A percentile compares a stretch with the other conserved stretches of the same genome.
phyloP scores from a whole-genome alignment of 2,797 vertebrate genomes.

The Sebastes cheni region DNA sequence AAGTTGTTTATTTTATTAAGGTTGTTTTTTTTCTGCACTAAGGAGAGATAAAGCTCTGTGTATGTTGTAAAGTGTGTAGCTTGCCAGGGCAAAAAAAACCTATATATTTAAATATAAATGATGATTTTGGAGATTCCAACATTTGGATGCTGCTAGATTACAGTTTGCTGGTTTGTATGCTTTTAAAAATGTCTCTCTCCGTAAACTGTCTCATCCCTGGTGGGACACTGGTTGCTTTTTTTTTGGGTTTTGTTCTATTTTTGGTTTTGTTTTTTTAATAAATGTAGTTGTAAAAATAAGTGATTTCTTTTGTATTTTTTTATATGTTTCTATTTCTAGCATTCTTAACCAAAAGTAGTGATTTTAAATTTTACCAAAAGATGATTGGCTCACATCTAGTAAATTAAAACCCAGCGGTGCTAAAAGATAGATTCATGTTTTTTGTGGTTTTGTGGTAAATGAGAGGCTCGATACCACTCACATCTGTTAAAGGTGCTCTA shows the following conservation, averaged over 20 bases:
- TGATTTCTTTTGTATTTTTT: not conserved
- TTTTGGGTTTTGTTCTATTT: constrained; percentile 50
- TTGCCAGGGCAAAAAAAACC: constrained; percentile 80
- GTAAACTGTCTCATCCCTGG: constrained; percentile 89
- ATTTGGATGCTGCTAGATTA: constrained; percentile 95
- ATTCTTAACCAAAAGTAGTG: not conserved
- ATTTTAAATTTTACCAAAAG: not conserved
- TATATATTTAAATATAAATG: constrained; percentile 82
- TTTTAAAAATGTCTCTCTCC: constrained; percentile 88
- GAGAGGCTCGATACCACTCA: not conserved
- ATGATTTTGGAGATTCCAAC: constrained; percentile 88
- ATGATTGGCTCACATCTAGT: not conserved
- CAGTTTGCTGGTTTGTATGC: constrained; percentile 91
- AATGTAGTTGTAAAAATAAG: constrained; percentile 83
- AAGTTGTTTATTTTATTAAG: constrained; percentile 89
- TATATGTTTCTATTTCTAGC: not conserved
- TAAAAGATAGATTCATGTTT: not conserved
- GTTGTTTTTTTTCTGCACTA: constrained; percentile 84
- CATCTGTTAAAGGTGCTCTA: not conserved
- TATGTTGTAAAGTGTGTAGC: constrained; percentile 85
- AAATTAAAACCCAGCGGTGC: not conserved
- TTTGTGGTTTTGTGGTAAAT: too few species aligned
- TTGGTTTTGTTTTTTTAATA: constrained; percentile 72
- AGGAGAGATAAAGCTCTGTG: constrained; percentile 82
- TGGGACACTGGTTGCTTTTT: constrained; percentile 83